Conservation (phyloP, 1,140 invertebrate genomes). For the Papilio helenus region DNA sequence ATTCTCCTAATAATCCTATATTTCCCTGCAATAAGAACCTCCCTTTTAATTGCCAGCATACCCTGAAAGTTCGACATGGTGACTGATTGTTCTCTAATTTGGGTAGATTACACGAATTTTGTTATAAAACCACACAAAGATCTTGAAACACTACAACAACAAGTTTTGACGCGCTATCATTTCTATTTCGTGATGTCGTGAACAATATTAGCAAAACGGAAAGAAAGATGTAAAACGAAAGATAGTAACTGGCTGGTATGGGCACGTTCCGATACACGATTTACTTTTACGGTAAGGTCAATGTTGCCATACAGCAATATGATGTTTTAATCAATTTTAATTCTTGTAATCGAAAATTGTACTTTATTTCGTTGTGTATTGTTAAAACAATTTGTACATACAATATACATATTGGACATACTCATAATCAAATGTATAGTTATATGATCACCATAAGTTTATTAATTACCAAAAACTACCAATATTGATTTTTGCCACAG, state of each 20-base stretch:
- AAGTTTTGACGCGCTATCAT: conserved; percentile 59
- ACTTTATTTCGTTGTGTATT: not conserved
- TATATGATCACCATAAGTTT: not conserved
- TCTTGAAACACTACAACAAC: conserved; percentile 52
- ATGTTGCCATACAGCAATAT: conserved; percentile 3
- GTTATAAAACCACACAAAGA: conserved; percentile 48
- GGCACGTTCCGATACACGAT: conserved; percentile 34
- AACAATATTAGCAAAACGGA: conserved; percentile 53
- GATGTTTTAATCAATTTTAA: not conserved
- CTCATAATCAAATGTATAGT: not conserved
- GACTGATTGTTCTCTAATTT: conserved; percentile 42
- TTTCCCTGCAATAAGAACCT: conserved; percentile 89
- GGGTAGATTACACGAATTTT: conserved; percentile 48
- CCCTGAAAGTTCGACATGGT: conserved; percentile 32
- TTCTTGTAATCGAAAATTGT: not conserved
- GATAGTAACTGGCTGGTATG: conserved; percentile 43
- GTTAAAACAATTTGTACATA: not conserved
- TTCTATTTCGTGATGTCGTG: conserved; percentile 51
- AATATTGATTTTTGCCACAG: not conserved
- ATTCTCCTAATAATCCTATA: conserved; percentile 98
- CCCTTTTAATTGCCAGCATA: conserved; percentile 41
- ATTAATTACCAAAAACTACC: not conserved
- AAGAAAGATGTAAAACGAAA: conserved; percentile 56
- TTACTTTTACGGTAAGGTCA: conserved; percentile 20
- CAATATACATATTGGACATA: not conserved